Percentiles rank a stretch among this genome's conserved stretches.
Evolutionary conservation across 2,888 invertebrate species (phyloP).

Genomic region (Podotricha telesiphe): DNA sequence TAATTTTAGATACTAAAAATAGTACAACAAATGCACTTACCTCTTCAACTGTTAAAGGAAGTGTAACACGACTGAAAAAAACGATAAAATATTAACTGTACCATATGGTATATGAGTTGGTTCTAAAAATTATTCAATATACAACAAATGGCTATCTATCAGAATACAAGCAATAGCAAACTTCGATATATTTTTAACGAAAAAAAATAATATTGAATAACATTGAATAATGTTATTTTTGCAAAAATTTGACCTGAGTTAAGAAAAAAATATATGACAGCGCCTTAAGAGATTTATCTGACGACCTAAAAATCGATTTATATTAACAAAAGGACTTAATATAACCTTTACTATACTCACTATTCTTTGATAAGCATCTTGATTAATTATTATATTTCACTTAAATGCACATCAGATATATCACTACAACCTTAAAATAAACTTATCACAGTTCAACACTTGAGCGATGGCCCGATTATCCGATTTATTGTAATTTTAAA

Average conservation of each 20-base stretch:
- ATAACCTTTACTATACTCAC: conserved; percentile 84
- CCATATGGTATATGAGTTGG: conserved; percentile 33
- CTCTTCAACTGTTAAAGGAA: conserved; percentile 98
- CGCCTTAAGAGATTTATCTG: conserved; percentile 43
- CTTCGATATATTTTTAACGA: conserved; percentile 32
- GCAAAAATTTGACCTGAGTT: not conserved
- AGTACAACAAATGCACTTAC: conserved; percentile 81
- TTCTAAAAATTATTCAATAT: conserved; percentile 14
- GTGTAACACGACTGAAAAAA: conserved; percentile 94
- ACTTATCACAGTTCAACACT: conserved; percentile 81
- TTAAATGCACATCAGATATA: conserved; percentile 82
- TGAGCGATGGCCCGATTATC: conserved; percentile 76
- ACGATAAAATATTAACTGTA: conserved; percentile 30
- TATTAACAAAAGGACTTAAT: conserved; percentile 63
- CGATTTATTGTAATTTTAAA: conserved; percentile 75
- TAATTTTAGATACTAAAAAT: not conserved
- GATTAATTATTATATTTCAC: conserved; percentile 72
- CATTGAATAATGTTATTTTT: not conserved
- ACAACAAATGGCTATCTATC: conserved; percentile 56
- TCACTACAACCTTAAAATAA: conserved; percentile 76
- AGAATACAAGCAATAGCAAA: conserved; percentile 63
- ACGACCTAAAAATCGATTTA: conserved; percentile 74
- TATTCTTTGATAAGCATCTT: conserved; percentile 89
- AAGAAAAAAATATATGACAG: conserved; percentile 17
- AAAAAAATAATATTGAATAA: not conserved